Percentiles rank a stretch among this genome's conserved stretches.
phyloP scores from a whole-genome alignment of 2,888 invertebrate species.

The Xestobium rufovillosum region DNA sequence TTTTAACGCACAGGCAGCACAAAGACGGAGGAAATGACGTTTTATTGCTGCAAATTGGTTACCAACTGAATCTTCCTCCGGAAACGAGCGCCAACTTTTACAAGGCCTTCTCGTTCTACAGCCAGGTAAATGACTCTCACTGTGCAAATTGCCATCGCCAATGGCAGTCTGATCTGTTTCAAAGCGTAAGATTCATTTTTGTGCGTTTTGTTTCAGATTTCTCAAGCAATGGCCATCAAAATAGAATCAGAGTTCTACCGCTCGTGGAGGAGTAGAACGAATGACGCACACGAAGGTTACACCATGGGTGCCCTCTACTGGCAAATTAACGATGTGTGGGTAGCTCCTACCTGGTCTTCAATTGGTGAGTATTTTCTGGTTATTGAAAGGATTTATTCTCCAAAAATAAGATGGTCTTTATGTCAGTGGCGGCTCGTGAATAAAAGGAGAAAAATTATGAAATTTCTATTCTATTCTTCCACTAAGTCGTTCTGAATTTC shows the following conservation, averaged over 20 bases:
- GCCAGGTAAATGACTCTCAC: slow-evolving; percentile 58
- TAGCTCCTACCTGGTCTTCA: slow-evolving; percentile 92
- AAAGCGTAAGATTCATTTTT: no score
- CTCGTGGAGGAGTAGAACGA: slow-evolving; percentile 46
- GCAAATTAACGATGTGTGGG: slow-evolving; percentile 98
- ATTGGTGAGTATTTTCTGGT: slow-evolving; percentile 67
- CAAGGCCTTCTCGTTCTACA: slow-evolving; percentile 68
- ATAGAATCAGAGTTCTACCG: slow-evolving; percentile 80
- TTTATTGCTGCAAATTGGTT: slow-evolving; percentile 54
- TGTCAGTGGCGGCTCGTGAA: no score
- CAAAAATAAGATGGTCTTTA: no score
- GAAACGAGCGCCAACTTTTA: slow-evolving; percentile 50
- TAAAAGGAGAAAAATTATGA: no score
- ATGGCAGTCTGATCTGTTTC: no score
- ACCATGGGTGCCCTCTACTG: slow-evolving; percentile 98
- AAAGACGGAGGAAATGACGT: slow-evolving; percentile 63
- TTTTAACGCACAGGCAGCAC: slow-evolving; percentile 79
- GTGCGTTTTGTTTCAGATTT: slow-evolving; percentile 62
- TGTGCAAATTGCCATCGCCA: no score
- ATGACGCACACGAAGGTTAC: slow-evolving; percentile 50
- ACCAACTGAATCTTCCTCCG: slow-evolving; percentile 56
- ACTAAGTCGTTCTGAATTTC: no score
- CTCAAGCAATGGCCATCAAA: slow-evolving; percentile 84
- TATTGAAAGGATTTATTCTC: no score
- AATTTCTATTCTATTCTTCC: no score